Percentiles rank a stretch among this genome's conserved stretches.
phyloP scores from a whole-genome alignment of 2,113 vertebrate species.

The Callospermophilus lateralis region DNA sequence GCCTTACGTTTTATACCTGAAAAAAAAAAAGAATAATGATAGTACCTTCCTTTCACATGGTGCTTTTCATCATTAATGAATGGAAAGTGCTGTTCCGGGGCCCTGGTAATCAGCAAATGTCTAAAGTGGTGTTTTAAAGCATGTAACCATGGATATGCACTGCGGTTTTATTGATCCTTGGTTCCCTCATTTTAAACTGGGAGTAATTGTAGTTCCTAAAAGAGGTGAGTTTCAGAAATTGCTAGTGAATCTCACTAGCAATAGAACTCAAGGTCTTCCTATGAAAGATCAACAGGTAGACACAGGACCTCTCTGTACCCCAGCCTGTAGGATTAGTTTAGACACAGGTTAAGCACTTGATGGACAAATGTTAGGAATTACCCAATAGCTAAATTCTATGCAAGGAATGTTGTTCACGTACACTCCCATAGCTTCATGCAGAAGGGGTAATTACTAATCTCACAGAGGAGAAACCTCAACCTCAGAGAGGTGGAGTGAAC shows the following conservation, averaged over 20 bases:
- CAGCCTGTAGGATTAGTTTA: not conserved
- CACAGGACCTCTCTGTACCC: not conserved
- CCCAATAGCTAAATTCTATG: not conserved
- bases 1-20: constrained; percentile 9
- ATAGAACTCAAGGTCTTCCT: not conserved
- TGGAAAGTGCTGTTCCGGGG: constrained; percentile 29
- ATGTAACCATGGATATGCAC: not conserved
- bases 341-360: not conserved
- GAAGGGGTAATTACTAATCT: not conserved
- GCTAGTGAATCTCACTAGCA: not conserved
- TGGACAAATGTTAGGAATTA: not conserved
- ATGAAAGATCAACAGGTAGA: not conserved
- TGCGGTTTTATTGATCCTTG: not conserved
- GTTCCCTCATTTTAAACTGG: not conserved
- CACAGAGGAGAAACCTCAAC: not conserved
- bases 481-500: not conserved
- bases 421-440: not conserved
- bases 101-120: not conserved
- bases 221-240: not conserved
- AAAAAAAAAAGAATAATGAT: not conserved
- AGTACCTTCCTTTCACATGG: not conserved
- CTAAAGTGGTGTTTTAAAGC: not conserved
- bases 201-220: not conserved
- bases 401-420: not conserved
- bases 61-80: not conserved